phyloP scores from a whole-genome alignment of 23 tunicate genomes.

The Corella eumyota region DNA sequence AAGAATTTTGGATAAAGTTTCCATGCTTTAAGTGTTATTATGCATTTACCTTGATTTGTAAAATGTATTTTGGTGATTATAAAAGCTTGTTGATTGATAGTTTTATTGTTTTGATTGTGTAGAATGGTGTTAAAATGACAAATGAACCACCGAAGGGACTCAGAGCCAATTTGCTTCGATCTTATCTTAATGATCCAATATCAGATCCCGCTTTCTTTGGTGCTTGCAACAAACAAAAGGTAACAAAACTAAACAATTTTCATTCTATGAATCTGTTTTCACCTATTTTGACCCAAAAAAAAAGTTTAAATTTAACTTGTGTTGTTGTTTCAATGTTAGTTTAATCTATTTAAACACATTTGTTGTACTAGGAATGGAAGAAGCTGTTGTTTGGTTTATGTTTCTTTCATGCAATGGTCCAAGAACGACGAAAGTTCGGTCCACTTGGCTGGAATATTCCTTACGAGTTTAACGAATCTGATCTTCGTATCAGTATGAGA shows the following conservation, averaged over 20 bases:
- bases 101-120: too few relatives aligned
- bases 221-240: conserved; percentile 80
- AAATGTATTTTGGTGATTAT: too few relatives aligned
- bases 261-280: not conserved
- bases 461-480: conserved; percentile 96
- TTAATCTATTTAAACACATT: not conserved
- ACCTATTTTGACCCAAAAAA: not conserved
- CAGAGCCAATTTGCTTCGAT: conserved; percentile 81
- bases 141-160: conserved; percentile 95
- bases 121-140: conserved; percentile 97
- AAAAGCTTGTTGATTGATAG: too few relatives aligned
- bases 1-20: not conserved
- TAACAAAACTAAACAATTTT: conserved; percentile 4
- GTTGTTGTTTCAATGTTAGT: not conserved
- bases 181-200: conserved; percentile 85
- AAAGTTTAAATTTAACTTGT: not conserved
- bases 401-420: conserved; percentile 98
- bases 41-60: too few relatives aligned
- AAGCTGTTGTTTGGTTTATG: conserved; percentile 88
- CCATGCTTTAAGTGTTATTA: not conserved
- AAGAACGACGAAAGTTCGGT: conserved; percentile 90
- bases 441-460: conserved; percentile 97
- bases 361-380: conserved; percentile 65
- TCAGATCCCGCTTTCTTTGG: conserved; percentile 74
- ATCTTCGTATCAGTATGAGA: conserved; percentile 94